Evolutionary conservation across 2,113 vertebrate genomes (phyloP), one percentile per base, ranked within the genome.

Genomic region (Otis tarda): DNA sequence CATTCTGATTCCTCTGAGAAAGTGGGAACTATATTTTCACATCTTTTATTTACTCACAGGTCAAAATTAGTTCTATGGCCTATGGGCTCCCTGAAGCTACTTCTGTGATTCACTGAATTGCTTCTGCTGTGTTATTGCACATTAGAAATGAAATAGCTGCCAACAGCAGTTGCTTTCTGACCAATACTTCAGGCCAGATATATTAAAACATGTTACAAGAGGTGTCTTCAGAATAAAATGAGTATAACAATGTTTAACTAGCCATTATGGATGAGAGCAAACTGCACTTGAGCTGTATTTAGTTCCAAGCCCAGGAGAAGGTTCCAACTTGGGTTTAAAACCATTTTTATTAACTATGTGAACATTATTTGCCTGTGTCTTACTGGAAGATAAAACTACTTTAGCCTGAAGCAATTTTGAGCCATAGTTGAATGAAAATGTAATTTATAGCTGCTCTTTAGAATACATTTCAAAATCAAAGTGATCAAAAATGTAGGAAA

Each of bases 61-160:
- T 47, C 92, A 76, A 95, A 96, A 96, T 95, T 94, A 96, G 64
- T 93, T 96, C 92, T 71, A 43, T 81, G 79, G 93, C 92, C 90
- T 93, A 53, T 95, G 73, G 92, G 92, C 55, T 96, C 93, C 90
- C 93, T 89, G 76, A 95, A 96, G 94, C 83, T 92, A 37, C 85
- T 89, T 90, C 79, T 78, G 56, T 89, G 88, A 92, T 80, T 94
- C 94, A 90, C 47, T 75, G 94, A 89, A 92, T 92, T 86, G 88
- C 56, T 90, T 93, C 90, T 93, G 68, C 90, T 94, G 64, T 81
- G 85, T 92, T 96, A 92, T 45, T 93, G 79, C 68, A 75, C 85
- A 75, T 93, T 87, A 94, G 90, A 95, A 92, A 87, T 64, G 12
- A 89, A 95, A 65, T 61, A 83, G 75, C 69, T 89, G 85, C 85